A percentile compares a stretch with the other conserved stretches of the same genome.
Conservation (phyloP, 2,888 invertebrate genomes). For the Calameuta idolon region DNA sequence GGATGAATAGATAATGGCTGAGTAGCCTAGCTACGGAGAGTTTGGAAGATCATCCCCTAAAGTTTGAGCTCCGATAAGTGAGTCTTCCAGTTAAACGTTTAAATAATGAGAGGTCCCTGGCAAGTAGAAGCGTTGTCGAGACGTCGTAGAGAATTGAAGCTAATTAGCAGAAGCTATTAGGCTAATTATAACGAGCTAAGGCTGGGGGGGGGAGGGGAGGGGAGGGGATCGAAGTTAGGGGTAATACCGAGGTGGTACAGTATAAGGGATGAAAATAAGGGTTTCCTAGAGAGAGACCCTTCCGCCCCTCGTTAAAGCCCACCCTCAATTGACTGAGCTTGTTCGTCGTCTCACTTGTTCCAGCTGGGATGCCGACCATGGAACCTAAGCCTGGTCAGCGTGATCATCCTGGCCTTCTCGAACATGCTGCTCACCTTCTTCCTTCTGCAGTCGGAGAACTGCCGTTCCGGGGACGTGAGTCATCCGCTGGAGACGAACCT, state of each 20-base stretch:
- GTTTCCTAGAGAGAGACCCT: not conserved
- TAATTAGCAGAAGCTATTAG: slow-evolving; percentile 19
- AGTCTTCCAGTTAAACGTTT: not conserved
- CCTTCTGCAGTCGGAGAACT: slow-evolving; percentile 70
- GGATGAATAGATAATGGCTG: not conserved
- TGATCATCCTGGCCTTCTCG: slow-evolving; percentile 75
- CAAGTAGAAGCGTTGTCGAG: not conserved
- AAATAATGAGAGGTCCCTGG: not conserved
- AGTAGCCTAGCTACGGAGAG: not conserved
- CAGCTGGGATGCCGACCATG: slow-evolving; percentile 74
- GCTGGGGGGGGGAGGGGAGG: not conserved
- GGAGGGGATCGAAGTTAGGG: slow-evolving; percentile 7
- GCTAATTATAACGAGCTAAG: slow-evolving; percentile 27
- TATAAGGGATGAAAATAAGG: not conserved
- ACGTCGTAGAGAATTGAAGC: not conserved
- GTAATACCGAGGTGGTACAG: not conserved
- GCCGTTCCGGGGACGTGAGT: slow-evolving; percentile 38
- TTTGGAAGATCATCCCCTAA: not conserved
- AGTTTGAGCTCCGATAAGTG: not conserved
- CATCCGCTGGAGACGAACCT: slow-evolving; percentile 41
- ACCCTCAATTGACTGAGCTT: not conserved
- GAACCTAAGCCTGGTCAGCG: slow-evolving; percentile 76
- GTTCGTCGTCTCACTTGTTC: slow-evolving; percentile 23
- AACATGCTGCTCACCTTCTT: slow-evolving; percentile 73
- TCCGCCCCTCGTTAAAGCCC: not conserved